Evolutionary conservation across 2,113 vertebrate species (phyloP), one percentile per base, ranked within the genome.

Genomic region (Promerops cafer): DNA sequence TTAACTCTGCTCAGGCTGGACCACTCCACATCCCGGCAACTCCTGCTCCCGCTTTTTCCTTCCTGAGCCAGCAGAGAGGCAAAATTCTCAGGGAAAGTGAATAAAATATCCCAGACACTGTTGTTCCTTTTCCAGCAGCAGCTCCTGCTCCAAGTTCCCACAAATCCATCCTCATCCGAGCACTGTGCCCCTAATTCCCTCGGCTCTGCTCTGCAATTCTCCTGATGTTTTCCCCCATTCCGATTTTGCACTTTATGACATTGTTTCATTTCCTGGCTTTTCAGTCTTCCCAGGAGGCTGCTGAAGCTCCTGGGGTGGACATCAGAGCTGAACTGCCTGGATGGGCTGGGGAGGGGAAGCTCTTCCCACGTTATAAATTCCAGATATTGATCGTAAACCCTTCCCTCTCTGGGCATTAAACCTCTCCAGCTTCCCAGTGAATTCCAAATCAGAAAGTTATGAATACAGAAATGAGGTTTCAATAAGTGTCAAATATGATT

Each of bases 101-200:
- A n/a, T 17, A 42, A 49, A 45, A 20, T 2, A 1, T 16, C 23
- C 20, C 63, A 39, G 49, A 26, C 8, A 0, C 31, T 9, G 26
- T 14, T 59, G 30, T 50, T 66, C 17, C 74, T 60, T 82, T 28
- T 26, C 30, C 27, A 33, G 52, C 47, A 61, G 37, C 28, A 71
- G 2, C 61, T 61, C 4, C 68, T 50, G 68, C 72, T 81, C 83
- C 47, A 10, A 14, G 35, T 4, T 42, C 44, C 26, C 71, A 17
- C 12, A 42, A 40, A 79, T 1, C 47, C 66, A 24, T 5, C 70
- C 4, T 33, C 17, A 8, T 6, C 37, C 1, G 2, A 11, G n/a
- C 0, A 0, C 1, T 15, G 35, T 6, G 79, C 44, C 24, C 5
- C 20, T 6, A 1, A 24, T 19, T 52, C 60, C 60, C 56, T 6